phyloP scores from a whole-genome alignment of 2,113 vertebrate genomes.

The Vulpes vulpes region DNA sequence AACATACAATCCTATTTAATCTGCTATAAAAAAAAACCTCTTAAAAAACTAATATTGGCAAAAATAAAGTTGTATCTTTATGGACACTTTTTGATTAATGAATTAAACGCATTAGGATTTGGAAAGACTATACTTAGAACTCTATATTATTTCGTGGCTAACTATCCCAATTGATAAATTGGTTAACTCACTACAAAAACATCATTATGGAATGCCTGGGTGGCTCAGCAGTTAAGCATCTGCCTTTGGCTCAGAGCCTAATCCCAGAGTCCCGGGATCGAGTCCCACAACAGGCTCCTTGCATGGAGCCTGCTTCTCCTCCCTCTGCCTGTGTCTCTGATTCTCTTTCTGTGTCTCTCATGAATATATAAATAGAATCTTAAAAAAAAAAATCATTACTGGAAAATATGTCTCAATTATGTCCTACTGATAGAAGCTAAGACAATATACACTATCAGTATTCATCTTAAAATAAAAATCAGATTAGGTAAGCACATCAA shows the following conservation, averaged over 20 bases:
- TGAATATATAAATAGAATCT: too few species aligned
- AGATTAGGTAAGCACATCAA: slow-evolving; percentile 15
- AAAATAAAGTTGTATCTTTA: slow-evolving; percentile 34
- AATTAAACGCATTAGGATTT: not conserved
- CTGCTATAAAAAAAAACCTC: not conserved
- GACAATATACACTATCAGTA: not conserved
- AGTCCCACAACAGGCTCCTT: too few species aligned
- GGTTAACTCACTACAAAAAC: slow-evolving; percentile 41
- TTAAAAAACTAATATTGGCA: slow-evolving; percentile 15
- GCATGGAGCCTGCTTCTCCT: too few species aligned
- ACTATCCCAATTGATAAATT: slow-evolving; percentile 10
- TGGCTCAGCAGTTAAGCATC: too few species aligned
- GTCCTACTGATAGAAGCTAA: not conserved
- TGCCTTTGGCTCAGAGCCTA: too few species aligned
- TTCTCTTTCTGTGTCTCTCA: too few species aligned
- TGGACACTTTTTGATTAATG: slow-evolving; percentile 25
- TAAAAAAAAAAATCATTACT: slow-evolving; percentile 35
- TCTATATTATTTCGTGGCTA: slow-evolving; percentile 13
- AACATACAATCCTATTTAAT: slow-evolving; percentile 24
- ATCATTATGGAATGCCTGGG: not conserved
- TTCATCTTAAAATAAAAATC: slow-evolving; percentile 44
- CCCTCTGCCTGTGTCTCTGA: too few species aligned
- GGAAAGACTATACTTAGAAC: slow-evolving; percentile 2
- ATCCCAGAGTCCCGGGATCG: too few species aligned
- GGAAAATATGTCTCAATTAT: slow-evolving; percentile 37